Base-by-base conservation (phyloP, 2,797 vertebrate genomes). In the Spinus olivaceus region DNA sequence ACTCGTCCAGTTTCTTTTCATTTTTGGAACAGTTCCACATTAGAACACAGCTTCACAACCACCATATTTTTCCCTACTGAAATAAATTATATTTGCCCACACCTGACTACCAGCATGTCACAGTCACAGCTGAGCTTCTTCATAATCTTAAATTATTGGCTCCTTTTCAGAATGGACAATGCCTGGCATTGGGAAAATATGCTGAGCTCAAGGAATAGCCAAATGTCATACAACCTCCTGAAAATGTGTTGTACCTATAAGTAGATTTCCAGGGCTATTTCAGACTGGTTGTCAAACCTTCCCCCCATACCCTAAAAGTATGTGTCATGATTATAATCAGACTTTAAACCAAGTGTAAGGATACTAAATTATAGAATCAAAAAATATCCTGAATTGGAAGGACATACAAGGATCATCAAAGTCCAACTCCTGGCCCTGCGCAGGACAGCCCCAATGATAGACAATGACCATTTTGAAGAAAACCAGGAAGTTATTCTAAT, bases 211-310 rank as follows among this genome's bases (percentile, higher is more conserved):
- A 98, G 86, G 92, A 76, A 15, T 89, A 96, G 95, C 96, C 97
- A 97, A 98, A 91, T 96, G 60, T 60, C 95, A 93, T 84, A 95
- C 63, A 87, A 98, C 97, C 86, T 98, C 97, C 96, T 95, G 92
- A 95, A 98, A 98, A 59, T 47, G 95, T 96, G 73, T 95, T 94
- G 23, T 95, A 94, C 84, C 97, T 97, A 91, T 97, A 96, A 98
- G 97, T 92, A 69, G 83, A 97, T 95, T 93, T 98, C 79, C 39
- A 67, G 53, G 71, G 96, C 97, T 96, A 97, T 96, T 97, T 98
- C 97, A 90, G 95, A 95, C 92, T 92, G 94, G 82, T 96, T 94
- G 61, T 97, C 92, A 97, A 98, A 98, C 77, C 96, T 98, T 95
- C 60, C 21, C 37, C 81, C 81, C 50, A 59, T 64, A 86, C 37